Base-by-base conservation (phyloP, 2,797 vertebrate species). In the Jordanella pulchra region DNA sequence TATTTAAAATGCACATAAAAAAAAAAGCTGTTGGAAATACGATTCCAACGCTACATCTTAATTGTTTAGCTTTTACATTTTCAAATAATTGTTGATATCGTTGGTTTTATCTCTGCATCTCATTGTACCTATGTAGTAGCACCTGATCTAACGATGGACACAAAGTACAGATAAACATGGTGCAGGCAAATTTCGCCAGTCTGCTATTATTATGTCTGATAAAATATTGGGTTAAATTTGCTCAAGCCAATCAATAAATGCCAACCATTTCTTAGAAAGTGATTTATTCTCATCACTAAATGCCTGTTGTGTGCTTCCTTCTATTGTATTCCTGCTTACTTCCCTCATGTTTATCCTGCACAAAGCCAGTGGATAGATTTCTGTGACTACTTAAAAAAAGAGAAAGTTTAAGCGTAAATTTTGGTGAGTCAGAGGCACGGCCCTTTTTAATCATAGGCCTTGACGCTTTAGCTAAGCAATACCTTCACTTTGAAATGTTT, bases 401-500 rank as follows among this genome's bases (percentile, higher is more conserved):
- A 4, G 1, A 21, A 30, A 56, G 54, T 30, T 28, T 18, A 56
- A 56, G 25, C 17, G 28, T 7, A 56, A 51, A 48, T 79, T 77
- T 42, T 2, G 9, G 54, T 25, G 65, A 47, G 44, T 12, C 11
- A 27, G 3, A 51, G 25, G 25, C 44, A 72, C 61, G 70, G 10
- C 28, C 13, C 15, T 45, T n/a, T 21, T 61, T 66, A 71, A 81
- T 66, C 39, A 68, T 76, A 76, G 54, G 51, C 44, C 3, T 30
- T 11, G 39, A 21, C 23, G 55, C 2, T 7, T 53, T 63, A 23
- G 65, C 56, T 6, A 11, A 72, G 63, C 44, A 39, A 13, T 11
- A 69, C 18, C 17, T 55, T 54, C 2, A 42, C 51, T 54, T 50
- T 72, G 23, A 23, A 25, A 17, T 14, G 55, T 45, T 51, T 61